These are phyloP conservation scores for Drosophila recens DNA, from an alignment of 2,888 invertebrate species.

Conservation along the genomic window DNA sequence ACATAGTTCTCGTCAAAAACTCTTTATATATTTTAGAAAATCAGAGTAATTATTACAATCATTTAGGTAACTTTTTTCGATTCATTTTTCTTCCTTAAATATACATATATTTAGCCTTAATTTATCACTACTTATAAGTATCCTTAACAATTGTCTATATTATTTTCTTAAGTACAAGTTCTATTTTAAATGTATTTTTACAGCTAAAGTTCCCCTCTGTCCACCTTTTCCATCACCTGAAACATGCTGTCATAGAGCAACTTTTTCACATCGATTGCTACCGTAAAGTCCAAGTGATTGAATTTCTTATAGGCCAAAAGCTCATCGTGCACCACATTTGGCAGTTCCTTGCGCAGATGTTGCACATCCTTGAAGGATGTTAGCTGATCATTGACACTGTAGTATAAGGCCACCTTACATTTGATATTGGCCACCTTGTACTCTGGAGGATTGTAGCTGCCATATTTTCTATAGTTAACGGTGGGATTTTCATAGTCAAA, in stretches of 20 bases:
- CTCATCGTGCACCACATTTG: constrained; percentile 69
- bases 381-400: constrained; percentile 83
- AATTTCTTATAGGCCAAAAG: constrained; percentile 43
- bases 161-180: no score
- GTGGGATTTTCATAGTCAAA: constrained; percentile 86
- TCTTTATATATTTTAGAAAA: no score
- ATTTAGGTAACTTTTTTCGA: no score
- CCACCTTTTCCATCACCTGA: constrained; percentile 53
- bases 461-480: constrained; percentile 43
- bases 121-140: background rate
- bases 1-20: no score
- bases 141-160: no score
- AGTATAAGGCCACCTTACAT: constrained; percentile 83
- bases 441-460: constrained; percentile 77
- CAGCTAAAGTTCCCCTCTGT: constrained; percentile 49
- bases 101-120: no score
- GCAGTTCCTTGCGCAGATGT: constrained; percentile 53
- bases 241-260: constrained; percentile 52
- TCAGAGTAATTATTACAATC: no score
- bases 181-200: background rate
- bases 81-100: no score
- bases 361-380: constrained; percentile 83
- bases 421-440: constrained; percentile 86
- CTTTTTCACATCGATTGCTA: constrained; percentile 47
- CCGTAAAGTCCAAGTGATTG: constrained; percentile 56